Evolutionary conservation across 2,113 vertebrate genomes (phyloP).

Genomic region (Prionailurus bengalensis): DNA sequence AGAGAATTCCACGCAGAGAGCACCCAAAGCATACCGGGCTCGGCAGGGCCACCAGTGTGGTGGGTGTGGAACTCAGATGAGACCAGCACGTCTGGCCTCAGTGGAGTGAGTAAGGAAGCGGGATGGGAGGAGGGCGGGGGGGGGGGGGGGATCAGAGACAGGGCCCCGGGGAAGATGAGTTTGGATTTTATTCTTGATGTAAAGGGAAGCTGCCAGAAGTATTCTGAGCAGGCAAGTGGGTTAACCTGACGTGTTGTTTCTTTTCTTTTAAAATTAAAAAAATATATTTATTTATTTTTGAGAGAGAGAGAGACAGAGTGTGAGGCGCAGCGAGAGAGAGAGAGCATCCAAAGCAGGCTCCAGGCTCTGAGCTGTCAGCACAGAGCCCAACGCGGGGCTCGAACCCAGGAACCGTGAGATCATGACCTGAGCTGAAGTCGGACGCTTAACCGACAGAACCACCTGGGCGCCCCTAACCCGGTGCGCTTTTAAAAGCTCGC

Average conservation of each 20-base stretch:
- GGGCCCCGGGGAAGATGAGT: background rate
- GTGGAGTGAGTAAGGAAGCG: accelerated
- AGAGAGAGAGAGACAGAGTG: no score
- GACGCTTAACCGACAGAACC: no score
- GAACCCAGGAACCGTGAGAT: no score
- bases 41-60: background rate
- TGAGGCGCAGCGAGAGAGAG: no score
- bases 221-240: background rate
- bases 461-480: no score
- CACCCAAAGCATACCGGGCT: accelerated
- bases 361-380: no score
- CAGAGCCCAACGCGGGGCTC: no score
- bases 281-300: no score
- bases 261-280: no score
- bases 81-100: background rate
- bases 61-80: accelerated
- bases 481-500: no score
- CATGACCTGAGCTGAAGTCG: no score
- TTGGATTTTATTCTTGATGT: conserved; percentile 6
- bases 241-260: background rate
- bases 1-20: background rate
- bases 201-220: background rate
- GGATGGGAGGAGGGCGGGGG: background rate
- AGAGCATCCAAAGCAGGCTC: no score
- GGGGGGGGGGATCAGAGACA: background rate